Conservation (phyloP, 2,113 vertebrate species). For the Pelecanoides urinatrix region DNA sequence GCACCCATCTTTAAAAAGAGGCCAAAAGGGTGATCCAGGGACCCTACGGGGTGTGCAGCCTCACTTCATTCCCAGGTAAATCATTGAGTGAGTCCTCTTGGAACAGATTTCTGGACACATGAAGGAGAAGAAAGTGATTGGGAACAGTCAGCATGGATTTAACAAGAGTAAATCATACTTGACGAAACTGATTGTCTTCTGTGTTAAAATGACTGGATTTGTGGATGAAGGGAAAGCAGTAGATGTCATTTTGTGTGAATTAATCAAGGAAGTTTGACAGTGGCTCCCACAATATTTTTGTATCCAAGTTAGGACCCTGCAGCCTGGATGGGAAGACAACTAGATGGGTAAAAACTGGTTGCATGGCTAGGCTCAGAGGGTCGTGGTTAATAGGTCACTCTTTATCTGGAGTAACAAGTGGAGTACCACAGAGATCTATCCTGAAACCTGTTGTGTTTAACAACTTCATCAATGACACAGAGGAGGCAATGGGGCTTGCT, state of each 20-base stretch:
- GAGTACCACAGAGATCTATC: background rate
- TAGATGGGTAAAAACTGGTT: background rate
- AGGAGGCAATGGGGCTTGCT: accelerated
- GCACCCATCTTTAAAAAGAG: background rate
- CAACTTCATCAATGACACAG: background rate
- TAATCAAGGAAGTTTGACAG: background rate
- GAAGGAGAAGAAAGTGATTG: background rate
- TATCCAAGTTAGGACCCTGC: background rate
- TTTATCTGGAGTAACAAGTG: background rate
- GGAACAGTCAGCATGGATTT: background rate
- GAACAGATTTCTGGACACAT: accelerated
- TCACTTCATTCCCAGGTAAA: background rate
- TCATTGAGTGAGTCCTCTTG: background rate
- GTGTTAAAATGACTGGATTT: background rate
- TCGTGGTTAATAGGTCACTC: accelerated
- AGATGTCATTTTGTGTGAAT: background rate
- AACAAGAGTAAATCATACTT: background rate
- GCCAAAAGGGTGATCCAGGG: background rate
- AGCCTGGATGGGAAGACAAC: background rate
- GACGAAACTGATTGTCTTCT: background rate
- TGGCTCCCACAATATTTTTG: background rate
- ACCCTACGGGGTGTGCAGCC: background rate
- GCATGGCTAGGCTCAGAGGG: background rate
- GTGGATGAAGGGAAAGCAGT: background rate
- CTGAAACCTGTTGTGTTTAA: background rate